Conservation (phyloP, 2,113 vertebrate species). For the Aegotheles bennettii region DNA sequence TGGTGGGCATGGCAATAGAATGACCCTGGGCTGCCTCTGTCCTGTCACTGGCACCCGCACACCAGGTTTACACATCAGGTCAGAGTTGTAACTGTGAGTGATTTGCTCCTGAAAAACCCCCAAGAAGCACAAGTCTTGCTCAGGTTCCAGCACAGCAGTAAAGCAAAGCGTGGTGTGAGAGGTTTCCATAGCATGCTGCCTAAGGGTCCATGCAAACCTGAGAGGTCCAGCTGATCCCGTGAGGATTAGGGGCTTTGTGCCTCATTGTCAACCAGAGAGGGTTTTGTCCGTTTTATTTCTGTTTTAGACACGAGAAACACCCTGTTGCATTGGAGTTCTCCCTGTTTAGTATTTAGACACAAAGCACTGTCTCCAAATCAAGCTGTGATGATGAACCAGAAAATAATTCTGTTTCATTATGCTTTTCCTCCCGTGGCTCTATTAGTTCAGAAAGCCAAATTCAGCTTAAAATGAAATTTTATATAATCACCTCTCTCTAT, state of each 20-base stretch:
- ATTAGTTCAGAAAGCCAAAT: not conserved
- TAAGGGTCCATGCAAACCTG: accelerated
- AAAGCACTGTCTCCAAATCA: not conserved
- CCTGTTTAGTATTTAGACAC: not conserved
- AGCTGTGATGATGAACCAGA: not conserved
- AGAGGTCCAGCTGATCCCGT: not conserved
- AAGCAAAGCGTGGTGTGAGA: not conserved
- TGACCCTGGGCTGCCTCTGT: not conserved
- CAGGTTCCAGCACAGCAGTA: not conserved
- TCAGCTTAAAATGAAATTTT: constrained; percentile 29
- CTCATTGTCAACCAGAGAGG: not conserved
- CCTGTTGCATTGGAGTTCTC: not conserved
- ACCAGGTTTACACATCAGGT: not conserved
- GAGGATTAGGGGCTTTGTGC: not conserved
- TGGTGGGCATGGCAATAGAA: not conserved
- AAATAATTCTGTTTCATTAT: not conserved
- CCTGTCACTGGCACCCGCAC: not conserved
- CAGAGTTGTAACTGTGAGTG: accelerated
- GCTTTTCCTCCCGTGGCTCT: not conserved
- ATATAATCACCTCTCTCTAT: not conserved
- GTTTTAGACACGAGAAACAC: not conserved
- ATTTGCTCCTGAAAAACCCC: not conserved
- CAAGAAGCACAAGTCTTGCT: not conserved
- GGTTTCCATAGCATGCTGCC: not conserved
- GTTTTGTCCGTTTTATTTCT: not conserved